These are phyloP conservation scores for Holothuria scabra DNA, from an alignment of 53 echinoderm and acorn worm genomes.

Conservation along the genomic window DNA sequence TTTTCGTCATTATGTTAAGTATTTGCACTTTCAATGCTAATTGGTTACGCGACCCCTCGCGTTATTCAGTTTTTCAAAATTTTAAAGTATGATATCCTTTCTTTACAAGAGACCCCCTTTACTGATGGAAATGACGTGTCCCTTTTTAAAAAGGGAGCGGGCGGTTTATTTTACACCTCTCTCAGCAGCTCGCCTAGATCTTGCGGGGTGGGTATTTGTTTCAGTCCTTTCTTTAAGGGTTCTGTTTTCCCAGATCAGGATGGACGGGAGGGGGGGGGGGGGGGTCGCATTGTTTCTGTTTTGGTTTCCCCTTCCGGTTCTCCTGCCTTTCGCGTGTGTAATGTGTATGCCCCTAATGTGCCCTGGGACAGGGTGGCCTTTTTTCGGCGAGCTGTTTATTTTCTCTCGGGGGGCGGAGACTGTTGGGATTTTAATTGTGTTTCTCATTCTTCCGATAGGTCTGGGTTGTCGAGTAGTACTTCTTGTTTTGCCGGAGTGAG, in stretches of 20 bases:
- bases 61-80: constrained; percentile 10
- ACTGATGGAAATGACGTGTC: background rate
- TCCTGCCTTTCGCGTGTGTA: constrained; percentile 30
- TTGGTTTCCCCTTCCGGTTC: background rate
- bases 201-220: constrained; percentile 33
- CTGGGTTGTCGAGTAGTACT: background rate
- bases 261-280: background rate
- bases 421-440: constrained; percentile 66
- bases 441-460: constrained; percentile 12
- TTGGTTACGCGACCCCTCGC: constrained; percentile 2
- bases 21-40: constrained; percentile 8
- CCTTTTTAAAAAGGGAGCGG: constrained; percentile 24
- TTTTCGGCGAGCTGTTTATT: background rate
- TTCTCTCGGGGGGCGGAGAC: background rate
- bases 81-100: background rate
- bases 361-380: constrained; percentile 25
- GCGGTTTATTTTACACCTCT: background rate
- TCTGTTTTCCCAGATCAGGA: background rate
- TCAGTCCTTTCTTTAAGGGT: background rate
- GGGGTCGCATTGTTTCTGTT: constrained; percentile 20
- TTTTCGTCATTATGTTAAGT: background rate
- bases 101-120: constrained; percentile 47
- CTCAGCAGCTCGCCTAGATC: background rate
- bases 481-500: background rate
- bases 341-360: constrained; percentile 52